Base-by-base conservation (phyloP, 2,888 invertebrate species). In the Brenthis hecate region DNA sequence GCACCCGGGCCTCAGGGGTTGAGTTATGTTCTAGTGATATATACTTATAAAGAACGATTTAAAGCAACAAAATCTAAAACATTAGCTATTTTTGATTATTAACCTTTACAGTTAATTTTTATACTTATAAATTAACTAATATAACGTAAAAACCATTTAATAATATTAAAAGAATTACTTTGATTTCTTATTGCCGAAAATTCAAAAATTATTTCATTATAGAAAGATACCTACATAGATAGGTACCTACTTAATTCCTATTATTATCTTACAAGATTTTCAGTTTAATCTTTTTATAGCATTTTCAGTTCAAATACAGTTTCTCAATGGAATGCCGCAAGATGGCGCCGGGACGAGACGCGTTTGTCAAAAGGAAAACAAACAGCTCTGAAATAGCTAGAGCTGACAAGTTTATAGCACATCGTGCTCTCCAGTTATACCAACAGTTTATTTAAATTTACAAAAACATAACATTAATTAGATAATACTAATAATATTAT, bases 291-390 rank as follows among this genome's bases (percentile, higher is more conserved):
- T 43, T 43, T 43, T 11, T 54, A 60, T 60, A 28, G 64, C 63
- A 72, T 71, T 72, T 74, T 68, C 66, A 74, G 69, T 73, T 71
- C 71, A 73, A 76, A 76, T 74, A 73, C 68, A 65, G 71, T 73
- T 76, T 68, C 72, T 74, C 73, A 73, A 70, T 71, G 76, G 81
- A 80, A 86, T 81, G 82, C 81, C 81, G 76, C 85, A 87, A 89
- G 87, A 89, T 86, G 88, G 88, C 88, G 87, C 80, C 84, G 75
- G 71, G 72, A 74, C 80, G 81, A 82, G 85, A 80, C 86, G 81
- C 87, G 84, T 90, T 89, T 91, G 90, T 91, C 91, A 91, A 89
- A 91, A 86, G 84, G 83, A 86, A 88, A 88, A 91, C 91, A 89
- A 91, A 91, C 91, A 85, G 80, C 79, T 83, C 86, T 85, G 88